Percentiles rank a stretch among this genome's conserved stretches.
phyloP scores from a whole-genome alignment of 1,140 invertebrate species.

The Eriosoma lanigerum region DNA sequence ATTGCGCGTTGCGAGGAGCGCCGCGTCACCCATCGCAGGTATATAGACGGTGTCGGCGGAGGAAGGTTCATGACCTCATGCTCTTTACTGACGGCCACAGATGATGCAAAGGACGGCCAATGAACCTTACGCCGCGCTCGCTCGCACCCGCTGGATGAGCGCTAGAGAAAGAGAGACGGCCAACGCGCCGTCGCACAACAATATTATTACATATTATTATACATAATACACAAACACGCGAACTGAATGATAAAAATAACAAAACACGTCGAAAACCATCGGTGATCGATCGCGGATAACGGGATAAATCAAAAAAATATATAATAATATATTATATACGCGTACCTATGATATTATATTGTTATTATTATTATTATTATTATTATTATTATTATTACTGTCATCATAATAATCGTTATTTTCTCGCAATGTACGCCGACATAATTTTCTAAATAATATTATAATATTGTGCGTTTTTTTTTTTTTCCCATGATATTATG shows the following conservation, averaged over 20 bases:
- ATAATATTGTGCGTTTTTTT: not conserved
- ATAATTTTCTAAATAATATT: too few relatives aligned
- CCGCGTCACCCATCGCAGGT: conserved; percentile 47
- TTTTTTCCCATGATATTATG: not conserved
- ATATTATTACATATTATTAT: too few relatives aligned
- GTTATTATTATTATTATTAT: too few relatives aligned
- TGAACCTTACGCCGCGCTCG: conserved; percentile 18
- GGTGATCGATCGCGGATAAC: conserved; percentile 2
- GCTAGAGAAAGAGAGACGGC: too few relatives aligned
- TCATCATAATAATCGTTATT: too few relatives aligned
- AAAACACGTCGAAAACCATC: not conserved
- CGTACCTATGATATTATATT: too few relatives aligned
- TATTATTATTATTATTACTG: too few relatives aligned
- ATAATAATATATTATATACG: too few relatives aligned
- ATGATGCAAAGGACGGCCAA: conserved; percentile 52
- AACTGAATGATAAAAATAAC: conserved; percentile 8
- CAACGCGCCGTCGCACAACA: not conserved
- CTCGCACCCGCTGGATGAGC: not conserved
- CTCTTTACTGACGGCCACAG: conserved; percentile 51
- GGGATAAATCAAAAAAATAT: too few relatives aligned
- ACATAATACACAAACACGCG: not conserved
- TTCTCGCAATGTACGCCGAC: too few relatives aligned
- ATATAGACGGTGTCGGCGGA: conserved; percentile 27
- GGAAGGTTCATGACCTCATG: conserved; percentile 51
- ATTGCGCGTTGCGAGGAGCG: not conserved